Conservation (phyloP, 2,113 vertebrate species). For the Tringa solitaria region DNA sequence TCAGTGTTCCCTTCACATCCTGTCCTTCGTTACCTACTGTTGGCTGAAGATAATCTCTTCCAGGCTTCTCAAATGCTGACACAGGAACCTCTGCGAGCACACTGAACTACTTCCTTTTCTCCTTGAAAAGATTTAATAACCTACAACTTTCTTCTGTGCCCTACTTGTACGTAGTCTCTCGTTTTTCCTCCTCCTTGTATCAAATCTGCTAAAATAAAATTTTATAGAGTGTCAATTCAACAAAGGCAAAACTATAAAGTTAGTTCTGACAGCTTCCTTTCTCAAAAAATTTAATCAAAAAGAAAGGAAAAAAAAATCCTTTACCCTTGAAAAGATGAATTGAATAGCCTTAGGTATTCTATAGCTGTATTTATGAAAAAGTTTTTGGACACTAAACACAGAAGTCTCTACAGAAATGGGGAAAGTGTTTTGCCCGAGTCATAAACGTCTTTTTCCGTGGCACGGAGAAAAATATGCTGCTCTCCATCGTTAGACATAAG, state of each 20-base stretch:
- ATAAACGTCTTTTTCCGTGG: slow-evolving; percentile 3
- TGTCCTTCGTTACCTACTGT: slow-evolving; percentile 19
- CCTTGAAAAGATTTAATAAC: slow-evolving; percentile 35
- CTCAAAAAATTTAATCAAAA: slow-evolving; percentile 26
- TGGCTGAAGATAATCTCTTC: slow-evolving; percentile 43
- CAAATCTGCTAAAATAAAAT: slow-evolving; percentile 26
- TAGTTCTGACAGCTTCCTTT: slow-evolving; percentile 11
- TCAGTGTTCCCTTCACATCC: background rate
- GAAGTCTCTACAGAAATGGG: background rate
- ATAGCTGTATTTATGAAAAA: background rate
- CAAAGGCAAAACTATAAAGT: slow-evolving; percentile 32
- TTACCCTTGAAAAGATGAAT: slow-evolving; percentile 52
- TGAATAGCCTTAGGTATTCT: slow-evolving; percentile 32
- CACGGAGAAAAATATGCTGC: background rate
- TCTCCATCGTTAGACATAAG: background rate
- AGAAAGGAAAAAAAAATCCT: background rate
- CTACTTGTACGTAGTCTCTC: background rate
- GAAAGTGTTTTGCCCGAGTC: background rate
- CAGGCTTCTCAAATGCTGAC: slow-evolving; percentile 42
- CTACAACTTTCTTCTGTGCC: slow-evolving; percentile 6
- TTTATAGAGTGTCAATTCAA: slow-evolving; percentile 28
- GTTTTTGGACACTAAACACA: slow-evolving; percentile 7
- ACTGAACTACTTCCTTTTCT: slow-evolving; percentile 20
- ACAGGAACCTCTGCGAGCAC: slow-evolving; percentile 22
- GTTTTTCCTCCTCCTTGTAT: background rate